Conservation (phyloP, 2,888 invertebrate genomes). For the Doris montereyensis region DNA sequence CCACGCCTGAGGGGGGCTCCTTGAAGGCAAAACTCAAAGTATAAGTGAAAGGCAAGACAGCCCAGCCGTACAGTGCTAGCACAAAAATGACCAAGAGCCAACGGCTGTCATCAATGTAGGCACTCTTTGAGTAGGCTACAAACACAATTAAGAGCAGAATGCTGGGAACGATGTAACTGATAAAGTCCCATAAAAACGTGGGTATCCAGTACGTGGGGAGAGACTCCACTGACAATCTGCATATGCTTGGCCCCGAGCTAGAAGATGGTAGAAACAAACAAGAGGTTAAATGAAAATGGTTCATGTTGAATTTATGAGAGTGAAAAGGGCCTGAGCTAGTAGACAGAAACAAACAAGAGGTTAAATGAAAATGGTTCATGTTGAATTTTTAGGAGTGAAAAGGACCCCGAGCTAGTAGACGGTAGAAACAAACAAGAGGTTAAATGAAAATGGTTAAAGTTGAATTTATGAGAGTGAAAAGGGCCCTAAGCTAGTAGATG, state of each 20-base stretch:
- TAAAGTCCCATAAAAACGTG: constrained; percentile 80
- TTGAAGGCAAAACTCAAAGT: constrained; percentile 80
- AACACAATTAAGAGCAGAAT: constrained; percentile 78
- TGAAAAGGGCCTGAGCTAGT: too few relatives aligned
- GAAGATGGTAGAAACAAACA: background rate
- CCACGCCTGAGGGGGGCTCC: constrained; percentile 84
- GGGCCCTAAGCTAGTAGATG: too few relatives aligned
- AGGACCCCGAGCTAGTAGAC: too few relatives aligned
- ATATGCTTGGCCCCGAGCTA: constrained; percentile 62
- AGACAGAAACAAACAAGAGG: too few relatives aligned
- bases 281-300: too few relatives aligned
- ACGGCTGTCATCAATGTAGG: constrained; percentile 74
- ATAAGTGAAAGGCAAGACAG: constrained; percentile 83
- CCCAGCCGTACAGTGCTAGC: constrained; percentile 81
- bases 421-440: too few relatives aligned
- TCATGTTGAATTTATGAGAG: too few relatives aligned
- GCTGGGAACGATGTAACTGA: constrained; percentile 78
- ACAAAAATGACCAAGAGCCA: constrained; percentile 76
- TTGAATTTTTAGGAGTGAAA: too few relatives aligned
- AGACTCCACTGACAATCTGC: constrained; percentile 69
- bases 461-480: too few relatives aligned
- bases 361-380: too few relatives aligned
- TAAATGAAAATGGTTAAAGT: too few relatives aligned
- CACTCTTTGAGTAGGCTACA: constrained; percentile 79
- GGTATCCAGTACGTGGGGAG: constrained; percentile 80